These are phyloP conservation scores for Cyaniris semiargus DNA, from an alignment of 2,888 invertebrate genomes.

Conservation along the genomic window DNA sequence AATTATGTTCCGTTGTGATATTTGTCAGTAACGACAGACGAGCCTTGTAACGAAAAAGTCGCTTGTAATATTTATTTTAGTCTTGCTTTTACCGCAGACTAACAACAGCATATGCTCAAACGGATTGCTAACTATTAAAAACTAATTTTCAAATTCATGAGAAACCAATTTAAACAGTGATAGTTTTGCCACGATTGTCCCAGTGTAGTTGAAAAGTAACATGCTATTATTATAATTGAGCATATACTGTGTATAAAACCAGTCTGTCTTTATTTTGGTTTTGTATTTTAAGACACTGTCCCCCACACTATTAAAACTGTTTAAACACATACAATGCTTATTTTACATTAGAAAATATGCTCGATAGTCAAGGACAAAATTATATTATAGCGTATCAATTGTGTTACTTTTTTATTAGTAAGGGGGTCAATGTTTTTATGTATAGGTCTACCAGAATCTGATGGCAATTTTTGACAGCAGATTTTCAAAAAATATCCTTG, in stretches of 20 bases:
- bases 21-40: conserved; percentile 28
- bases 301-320: neutral
- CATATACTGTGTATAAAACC: neutral
- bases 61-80: conserved; percentile 5
- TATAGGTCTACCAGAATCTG: too few species aligned
- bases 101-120: neutral
- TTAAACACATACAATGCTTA: too few species aligned
- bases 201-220: neutral
- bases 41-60: conserved; percentile 9
- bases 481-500: too few species aligned
- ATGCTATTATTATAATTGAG: neutral
- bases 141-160: neutral
- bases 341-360: neutral
- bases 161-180: neutral
- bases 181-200: neutral
- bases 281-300: neutral
- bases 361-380: neutral
- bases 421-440: neutral
- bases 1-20: conserved; percentile 44
- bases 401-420: neutral
- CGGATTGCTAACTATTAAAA: neutral
- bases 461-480: too few species aligned
- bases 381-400: neutral
- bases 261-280: neutral
- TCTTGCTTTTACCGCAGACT: neutral